Conservation (phyloP, 2,888 invertebrate species). For the Plemyria rubiginata region DNA sequence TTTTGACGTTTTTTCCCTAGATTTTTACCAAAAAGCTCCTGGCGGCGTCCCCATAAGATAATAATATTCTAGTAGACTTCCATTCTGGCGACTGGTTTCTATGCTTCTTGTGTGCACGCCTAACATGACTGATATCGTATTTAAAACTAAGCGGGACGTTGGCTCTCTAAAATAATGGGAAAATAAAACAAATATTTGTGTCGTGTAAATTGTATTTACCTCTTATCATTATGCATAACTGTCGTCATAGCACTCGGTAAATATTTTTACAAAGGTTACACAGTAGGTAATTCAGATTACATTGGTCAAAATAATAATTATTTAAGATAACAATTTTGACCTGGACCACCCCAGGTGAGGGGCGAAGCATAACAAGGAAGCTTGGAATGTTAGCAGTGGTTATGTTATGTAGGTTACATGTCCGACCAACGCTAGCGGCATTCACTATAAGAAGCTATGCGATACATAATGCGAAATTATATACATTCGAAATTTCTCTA, state of each 20-base stretch:
- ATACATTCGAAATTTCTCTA: constrained; percentile 73
- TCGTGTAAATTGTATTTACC: constrained; percentile 85
- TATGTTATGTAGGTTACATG: constrained; percentile 41
- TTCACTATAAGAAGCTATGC: constrained; percentile 65
- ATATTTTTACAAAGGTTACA: constrained; percentile 82
- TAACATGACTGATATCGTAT: background rate
- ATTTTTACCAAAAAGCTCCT: background rate
- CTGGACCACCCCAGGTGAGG: constrained; percentile 32
- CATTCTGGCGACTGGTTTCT: background rate
- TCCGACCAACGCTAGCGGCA: constrained; percentile 32
- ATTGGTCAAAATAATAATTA: constrained; percentile 82
- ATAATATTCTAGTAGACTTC: too few species aligned
- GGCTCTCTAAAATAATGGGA: background rate
- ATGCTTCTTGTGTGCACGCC: background rate
- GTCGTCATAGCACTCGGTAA: constrained; percentile 76
- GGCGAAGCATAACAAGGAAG: constrained; percentile 69
- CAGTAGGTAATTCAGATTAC: constrained; percentile 78
- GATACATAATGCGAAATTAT: constrained; percentile 76
- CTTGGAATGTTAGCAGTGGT: constrained; percentile 70
- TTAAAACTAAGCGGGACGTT: background rate
- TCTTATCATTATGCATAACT: constrained; percentile 76
- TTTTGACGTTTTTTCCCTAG: too few species aligned
- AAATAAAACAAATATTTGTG: constrained; percentile 67
- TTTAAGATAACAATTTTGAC: constrained; percentile 64
- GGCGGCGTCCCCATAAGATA: background rate